Evolutionary conservation across 2,797 vertebrate species (phyloP), one percentile per base, ranked within the genome.

Genomic region (Schizothorax lantsangensis): DNA sequence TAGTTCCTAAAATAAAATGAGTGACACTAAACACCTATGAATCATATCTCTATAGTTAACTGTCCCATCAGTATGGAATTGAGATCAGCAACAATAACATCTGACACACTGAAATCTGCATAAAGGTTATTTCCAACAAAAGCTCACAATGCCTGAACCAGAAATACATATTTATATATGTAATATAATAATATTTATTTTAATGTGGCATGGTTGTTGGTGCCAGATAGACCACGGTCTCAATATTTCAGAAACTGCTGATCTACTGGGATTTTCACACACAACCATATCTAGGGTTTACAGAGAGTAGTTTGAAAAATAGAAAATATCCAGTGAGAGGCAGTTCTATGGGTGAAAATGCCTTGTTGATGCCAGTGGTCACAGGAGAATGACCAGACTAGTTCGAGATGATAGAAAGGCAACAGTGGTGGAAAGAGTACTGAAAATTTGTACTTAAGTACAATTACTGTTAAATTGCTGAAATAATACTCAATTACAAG

Each of bases 311-410:
- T 17, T 1, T 11, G 9, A 21, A 52, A 75, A 75, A 52, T 8
- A 47, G 72, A 74, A 74, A 17, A 74, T 10, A 30, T 47, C 72
- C 43, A 47, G 47, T 33, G 8, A 33, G 4, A 2, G 6, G 74
- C 30, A 77, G 74, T 10, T 75, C n/a, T 49, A 45, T 49, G 43
- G 3, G 14, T 5, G 26, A 75, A 92, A 90, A 88, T 79, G 82
- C 47, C 77, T 91, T 77, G 84, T 89, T 90, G 91, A 90, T 90
- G 90, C 88, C 90, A 88, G 82, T 92, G 90, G 86, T 92, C 89
- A 91, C 87, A 90, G 86, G 88, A 89, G 79, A 92, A 91, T 75
- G 85, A 81, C 52, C 87, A 88, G 90, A 90, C 68, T 89, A 86
- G 84, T 91, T 89, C 7, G 33, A 90, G 75, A 30, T 88, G 83